Evolutionary conservation across 2,113 vertebrate genomes (phyloP).

Genomic region (Todiramphus chloris): DNA sequence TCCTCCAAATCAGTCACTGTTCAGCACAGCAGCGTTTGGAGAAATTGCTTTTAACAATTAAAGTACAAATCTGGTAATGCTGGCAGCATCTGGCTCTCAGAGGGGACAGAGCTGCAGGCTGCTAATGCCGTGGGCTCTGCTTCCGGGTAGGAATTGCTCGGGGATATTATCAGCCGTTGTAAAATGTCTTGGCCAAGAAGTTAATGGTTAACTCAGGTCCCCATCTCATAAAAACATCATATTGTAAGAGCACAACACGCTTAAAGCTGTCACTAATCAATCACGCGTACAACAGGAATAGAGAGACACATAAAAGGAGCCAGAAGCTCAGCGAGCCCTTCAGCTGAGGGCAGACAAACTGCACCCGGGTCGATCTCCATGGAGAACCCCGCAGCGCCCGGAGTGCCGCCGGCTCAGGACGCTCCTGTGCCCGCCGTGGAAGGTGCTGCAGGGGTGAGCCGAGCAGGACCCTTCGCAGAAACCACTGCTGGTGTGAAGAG

Average conservation of each 20-base stretch:
- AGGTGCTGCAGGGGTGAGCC: background rate
- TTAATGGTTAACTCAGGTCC: constrained; percentile 72
- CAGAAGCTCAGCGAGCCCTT: background rate
- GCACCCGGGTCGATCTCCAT: background rate
- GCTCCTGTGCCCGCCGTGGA: fast-evolving
- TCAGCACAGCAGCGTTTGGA: background rate
- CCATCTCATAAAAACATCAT: constrained; percentile 15
- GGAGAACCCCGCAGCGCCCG: background rate
- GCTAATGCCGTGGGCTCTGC: constrained; percentile 1
- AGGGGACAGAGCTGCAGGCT: background rate
- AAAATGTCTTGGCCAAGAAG: constrained; percentile 42
- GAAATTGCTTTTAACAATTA: background rate
- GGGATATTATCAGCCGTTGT: constrained; percentile 25
- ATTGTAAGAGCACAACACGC: background rate
- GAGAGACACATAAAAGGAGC: constrained; percentile 10
- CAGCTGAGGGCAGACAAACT: background rate
- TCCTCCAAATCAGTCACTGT: background rate
- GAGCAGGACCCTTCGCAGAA: background rate
- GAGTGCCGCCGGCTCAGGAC: too few species aligned
- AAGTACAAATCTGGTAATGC: background rate
- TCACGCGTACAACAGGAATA: background rate
- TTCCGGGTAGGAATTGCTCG: background rate
- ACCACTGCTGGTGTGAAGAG: fast-evolving
- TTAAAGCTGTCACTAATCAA: background rate
- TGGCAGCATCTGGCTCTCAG: background rate